phyloP scores from a whole-genome alignment of 2,113 vertebrate genomes.

The Bubo bubo region DNA sequence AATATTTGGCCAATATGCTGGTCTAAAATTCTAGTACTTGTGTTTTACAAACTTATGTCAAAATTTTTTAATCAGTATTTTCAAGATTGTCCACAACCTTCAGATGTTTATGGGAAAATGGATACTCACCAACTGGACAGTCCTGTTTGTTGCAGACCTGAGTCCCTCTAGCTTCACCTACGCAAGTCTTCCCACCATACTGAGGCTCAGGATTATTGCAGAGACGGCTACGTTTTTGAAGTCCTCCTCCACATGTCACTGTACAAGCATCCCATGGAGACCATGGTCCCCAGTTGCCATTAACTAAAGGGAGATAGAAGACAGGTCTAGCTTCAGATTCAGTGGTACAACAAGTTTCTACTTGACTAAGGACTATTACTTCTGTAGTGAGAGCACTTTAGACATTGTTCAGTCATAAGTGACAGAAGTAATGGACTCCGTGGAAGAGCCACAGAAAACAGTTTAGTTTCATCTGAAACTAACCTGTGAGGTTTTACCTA shows the following conservation, averaged over 20 bases:
- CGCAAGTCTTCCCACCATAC: conserved; percentile 89
- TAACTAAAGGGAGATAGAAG: conserved; percentile 75
- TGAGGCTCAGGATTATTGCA: conserved; percentile 91
- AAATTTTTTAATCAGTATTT: not conserved
- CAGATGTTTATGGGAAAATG: not conserved
- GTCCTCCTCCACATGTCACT: conserved; percentile 90
- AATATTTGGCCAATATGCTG: not conserved
- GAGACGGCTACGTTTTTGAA: conserved; percentile 87
- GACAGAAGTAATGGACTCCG: not conserved
- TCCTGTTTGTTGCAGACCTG: conserved; percentile 89
- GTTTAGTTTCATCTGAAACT: not conserved
- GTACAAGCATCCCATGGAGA: conserved; percentile 92
- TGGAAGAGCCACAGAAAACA: not conserved
- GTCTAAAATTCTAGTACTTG: not conserved
- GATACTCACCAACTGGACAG: conserved; percentile 80
- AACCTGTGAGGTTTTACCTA: not conserved
- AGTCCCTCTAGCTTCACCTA: conserved; percentile 80
- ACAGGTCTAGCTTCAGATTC: not conserved
- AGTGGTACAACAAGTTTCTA: not conserved
- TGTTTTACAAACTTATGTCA: not conserved
- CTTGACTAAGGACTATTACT: not conserved
- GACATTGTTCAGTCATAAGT: not conserved
- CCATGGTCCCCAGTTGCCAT: conserved; percentile 97
- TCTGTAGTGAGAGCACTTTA: not conserved
- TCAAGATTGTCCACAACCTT: not conserved